Evolutionary conservation across 2,113 vertebrate genomes (phyloP).

Genomic region (Actinemys pallida): DNA sequence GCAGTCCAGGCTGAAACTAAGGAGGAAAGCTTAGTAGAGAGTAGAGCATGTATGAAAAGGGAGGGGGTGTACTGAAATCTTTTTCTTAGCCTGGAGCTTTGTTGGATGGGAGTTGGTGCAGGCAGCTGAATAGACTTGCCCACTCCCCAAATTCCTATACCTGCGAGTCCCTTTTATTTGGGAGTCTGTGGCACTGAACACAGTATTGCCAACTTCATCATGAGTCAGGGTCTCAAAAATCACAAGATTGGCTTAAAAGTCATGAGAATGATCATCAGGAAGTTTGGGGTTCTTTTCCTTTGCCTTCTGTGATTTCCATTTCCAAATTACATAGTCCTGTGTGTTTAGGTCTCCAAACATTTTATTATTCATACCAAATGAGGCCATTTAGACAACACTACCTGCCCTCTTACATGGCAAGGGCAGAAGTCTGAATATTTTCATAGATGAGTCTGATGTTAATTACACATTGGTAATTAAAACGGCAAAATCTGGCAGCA

Average conservation of each 20-base stretch:
- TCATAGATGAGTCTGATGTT: not conserved
- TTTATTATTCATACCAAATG: not conserved
- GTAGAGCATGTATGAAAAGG: too few species aligned
- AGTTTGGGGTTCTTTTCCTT: not conserved
- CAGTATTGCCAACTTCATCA: not conserved
- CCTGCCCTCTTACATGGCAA: not conserved
- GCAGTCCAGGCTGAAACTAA: too few species aligned
- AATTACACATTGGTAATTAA: not conserved
- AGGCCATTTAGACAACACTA: not conserved
- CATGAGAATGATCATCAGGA: not conserved
- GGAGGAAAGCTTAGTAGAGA: too few species aligned
- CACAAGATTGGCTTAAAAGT: not conserved
- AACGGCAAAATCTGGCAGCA: not conserved
- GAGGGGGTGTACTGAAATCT: too few species aligned
- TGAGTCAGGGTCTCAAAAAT: not conserved
- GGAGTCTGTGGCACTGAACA: not conserved
- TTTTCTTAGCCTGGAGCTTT: too few species aligned
- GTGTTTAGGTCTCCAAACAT: not conserved
- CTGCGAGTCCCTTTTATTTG: not conserved
- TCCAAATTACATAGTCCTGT: rapidly evolving
- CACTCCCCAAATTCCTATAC: too few species aligned
- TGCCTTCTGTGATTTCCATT: not conserved
- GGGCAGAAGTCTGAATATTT: not conserved
- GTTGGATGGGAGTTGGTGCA: too few species aligned
- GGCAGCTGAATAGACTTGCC: too few species aligned